Evolutionary conservation across 2,888 invertebrate species (phyloP).

Genomic region (Nephrotoma flavescens): DNA sequence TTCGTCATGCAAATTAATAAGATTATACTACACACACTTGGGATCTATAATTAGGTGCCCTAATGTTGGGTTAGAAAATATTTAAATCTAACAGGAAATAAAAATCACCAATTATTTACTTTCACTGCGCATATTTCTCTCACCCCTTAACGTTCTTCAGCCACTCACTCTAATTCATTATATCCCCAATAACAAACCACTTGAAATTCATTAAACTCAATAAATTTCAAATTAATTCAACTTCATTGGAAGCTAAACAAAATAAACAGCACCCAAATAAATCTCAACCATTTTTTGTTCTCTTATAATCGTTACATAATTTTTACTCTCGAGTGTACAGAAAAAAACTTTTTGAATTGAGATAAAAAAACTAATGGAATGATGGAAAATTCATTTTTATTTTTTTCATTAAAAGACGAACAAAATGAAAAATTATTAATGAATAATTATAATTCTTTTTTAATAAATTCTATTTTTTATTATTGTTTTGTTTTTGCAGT

Average conservation of each 20-base stretch:
- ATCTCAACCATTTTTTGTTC: neutral
- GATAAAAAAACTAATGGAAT: neutral
- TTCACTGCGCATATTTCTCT: neutral
- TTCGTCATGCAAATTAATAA: neutral
- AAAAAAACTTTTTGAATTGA: neutral
- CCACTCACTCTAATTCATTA: neutral
- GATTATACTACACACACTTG: neutral
- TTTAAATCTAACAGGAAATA: neutral
- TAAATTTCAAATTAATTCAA: neutral
- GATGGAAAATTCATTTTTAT: neutral
- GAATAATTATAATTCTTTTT: neutral
- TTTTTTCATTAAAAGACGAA: neutral
- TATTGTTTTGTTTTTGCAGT: neutral
- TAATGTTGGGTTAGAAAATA: neutral
- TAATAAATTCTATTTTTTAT: neutral
- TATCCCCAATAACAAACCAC: neutral
- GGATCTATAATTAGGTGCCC: neutral
- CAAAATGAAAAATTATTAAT: neutral
- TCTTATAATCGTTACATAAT: neutral
- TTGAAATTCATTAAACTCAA: neutral
- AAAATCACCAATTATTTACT: neutral
- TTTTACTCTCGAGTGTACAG: neutral
- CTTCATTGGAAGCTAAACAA: neutral
- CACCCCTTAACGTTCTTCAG: neutral
- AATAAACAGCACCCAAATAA: neutral